Base-by-base conservation (phyloP, 1,140 invertebrate species). In the Holotrichia oblita region DNA sequence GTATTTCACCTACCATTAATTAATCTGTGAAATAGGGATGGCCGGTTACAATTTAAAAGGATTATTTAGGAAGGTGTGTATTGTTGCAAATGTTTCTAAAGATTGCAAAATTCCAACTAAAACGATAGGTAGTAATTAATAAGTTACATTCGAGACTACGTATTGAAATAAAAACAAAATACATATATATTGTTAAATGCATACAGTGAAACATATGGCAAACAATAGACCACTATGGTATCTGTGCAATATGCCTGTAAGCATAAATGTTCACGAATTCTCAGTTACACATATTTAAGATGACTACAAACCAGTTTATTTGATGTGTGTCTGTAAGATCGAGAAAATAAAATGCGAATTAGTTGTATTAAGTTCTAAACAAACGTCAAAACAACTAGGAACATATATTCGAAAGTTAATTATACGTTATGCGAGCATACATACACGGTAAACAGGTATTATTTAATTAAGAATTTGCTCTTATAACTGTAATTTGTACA, bases 381-480 rank as follows among this genome's bases (percentile, higher is more conserved):
- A 14, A 24, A 69, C 24, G 22, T 12, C 61, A 69, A 64, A 69
- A 69, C 61, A 8, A 69, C 22, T 20, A 22, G 0, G 22, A 69
- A 69, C 61, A 69, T 69, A 69, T 27, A 69, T 27, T 69, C 20
- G 20, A 69, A 69, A 69, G 61, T 27, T 69, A 69, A 69, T 69
- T 69, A 69, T 69, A 69, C 61, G 3, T 24, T 69, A 27, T 20
- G 22, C 12, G 22, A 7, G 6, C 27, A 22, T 27, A 27, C 61
- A 6, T 22, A 27, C 22, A 69, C 61, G 61, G 61, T 69, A 69
- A 69, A 69, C 61, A 6, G 17, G 61, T 69, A 69, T 69, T 69
- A 69, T 69, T 69, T 69, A 69, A 69, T 69, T 69, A 69, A 34
- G 61, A 34, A 69, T 69, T 69, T 9, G 59, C 59, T 64, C 61